These are phyloP conservation scores for Zaprionus obscuricornis DNA, from an alignment of 2,888 invertebrate genomes.

Conservation along the genomic window DNA sequence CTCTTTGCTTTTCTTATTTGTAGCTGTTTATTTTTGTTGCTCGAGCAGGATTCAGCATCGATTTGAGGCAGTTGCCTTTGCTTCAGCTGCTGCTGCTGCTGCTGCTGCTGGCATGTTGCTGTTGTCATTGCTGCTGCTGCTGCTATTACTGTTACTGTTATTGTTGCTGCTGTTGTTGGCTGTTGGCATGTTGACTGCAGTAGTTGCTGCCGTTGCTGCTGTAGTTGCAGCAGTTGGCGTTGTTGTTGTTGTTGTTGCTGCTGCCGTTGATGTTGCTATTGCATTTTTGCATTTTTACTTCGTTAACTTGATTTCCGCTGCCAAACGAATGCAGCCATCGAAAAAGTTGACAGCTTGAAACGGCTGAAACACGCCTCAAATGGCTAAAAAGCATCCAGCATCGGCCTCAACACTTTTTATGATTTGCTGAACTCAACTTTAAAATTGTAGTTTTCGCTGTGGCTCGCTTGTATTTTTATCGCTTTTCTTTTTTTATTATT, in stretches of 20 bases:
- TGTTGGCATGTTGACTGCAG: no score
- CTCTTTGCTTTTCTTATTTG: slow-evolving; percentile 14
- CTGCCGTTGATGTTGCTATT: slow-evolving; percentile 52
- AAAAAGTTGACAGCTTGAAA: slow-evolving; percentile 63
- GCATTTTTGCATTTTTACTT: slow-evolving; percentile 69
- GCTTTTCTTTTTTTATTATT: no score
- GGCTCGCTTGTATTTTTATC: not conserved
- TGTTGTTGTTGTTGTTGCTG: slow-evolving; percentile 36
- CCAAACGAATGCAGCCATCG: slow-evolving; percentile 62
- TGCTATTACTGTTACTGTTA: not conserved
- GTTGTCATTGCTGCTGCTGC: slow-evolving; percentile 39
- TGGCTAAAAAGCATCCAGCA: no score
- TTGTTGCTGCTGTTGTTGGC: slow-evolving; percentile 22
- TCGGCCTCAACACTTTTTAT: slow-evolving; percentile 27
- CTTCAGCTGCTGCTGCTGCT: slow-evolving; percentile 4
- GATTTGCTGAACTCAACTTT: slow-evolving; percentile 36
- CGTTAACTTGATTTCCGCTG: slow-evolving; percentile 73
- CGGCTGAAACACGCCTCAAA: no score
- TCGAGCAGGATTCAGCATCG: slow-evolving; percentile 34
- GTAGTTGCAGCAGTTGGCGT: slow-evolving; percentile 53
- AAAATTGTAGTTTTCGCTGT: slow-evolving; percentile 35
- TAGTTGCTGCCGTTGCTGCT: slow-evolving; percentile 39
- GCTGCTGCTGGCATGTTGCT: slow-evolving; percentile 34
- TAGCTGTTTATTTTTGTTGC: slow-evolving; percentile 22
- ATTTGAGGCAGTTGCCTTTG: slow-evolving; percentile 57